Evolutionary conservation across 2,113 vertebrate species (phyloP).

Genomic region (Jaculus jaculus): DNA sequence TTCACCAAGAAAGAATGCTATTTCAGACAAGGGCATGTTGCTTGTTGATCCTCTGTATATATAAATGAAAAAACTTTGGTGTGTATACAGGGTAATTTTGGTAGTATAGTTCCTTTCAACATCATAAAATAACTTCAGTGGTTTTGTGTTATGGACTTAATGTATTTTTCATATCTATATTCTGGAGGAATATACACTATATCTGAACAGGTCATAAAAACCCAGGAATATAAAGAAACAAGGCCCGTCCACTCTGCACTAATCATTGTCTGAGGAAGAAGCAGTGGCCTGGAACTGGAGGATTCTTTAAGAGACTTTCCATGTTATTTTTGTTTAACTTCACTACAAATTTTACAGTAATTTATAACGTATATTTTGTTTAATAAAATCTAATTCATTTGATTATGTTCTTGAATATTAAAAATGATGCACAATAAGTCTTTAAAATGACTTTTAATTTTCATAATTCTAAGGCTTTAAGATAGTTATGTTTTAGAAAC

Average conservation of each 20-base stretch:
- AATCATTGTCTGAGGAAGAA: neutral
- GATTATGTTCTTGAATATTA: neutral
- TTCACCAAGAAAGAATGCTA: neutral
- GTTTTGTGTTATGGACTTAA: neutral
- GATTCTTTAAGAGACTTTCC: neutral
- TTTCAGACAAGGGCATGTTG: neutral
- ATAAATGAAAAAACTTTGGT: neutral
- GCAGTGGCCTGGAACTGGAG: neutral
- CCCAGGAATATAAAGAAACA: neutral
- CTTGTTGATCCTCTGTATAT: neutral
- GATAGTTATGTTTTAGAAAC: neutral
- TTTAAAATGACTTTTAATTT: neutral
- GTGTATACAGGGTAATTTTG: no score
- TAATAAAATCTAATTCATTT: neutral
- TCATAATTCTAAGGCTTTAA: neutral
- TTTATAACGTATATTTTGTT: neutral
- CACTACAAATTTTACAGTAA: neutral
- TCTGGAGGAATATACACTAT: neutral
- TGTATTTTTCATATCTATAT: neutral
- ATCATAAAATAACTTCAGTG: neutral
- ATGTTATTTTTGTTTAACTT: neutral
- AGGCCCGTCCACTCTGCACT: neutral
- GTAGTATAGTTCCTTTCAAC: neutral
- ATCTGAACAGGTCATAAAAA: neutral
- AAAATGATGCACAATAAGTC: neutral